Percentiles rank a stretch among this genome's conserved stretches.
Evolutionary conservation across 2,797 vertebrate genomes (phyloP).

Genomic region (Champsocephalus gunnari): DNA sequence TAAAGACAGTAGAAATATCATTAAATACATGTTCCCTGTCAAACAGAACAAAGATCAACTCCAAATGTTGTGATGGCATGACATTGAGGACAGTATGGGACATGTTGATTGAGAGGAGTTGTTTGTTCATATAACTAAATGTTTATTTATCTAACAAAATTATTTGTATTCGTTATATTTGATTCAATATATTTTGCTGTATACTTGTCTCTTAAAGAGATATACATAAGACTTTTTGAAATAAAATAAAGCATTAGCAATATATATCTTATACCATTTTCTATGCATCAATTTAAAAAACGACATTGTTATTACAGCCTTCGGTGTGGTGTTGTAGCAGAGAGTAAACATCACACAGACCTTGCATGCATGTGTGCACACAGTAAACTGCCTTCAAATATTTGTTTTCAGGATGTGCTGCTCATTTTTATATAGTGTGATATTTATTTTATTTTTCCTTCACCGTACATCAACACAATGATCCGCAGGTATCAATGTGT

Average conservation of each 20-base stretch:
- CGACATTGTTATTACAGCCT: not conserved
- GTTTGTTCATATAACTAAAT: no score
- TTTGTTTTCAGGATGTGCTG: not conserved
- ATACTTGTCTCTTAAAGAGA: not conserved
- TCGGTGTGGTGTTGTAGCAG: no score
- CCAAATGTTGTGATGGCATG: not conserved
- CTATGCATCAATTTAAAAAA: not conserved
- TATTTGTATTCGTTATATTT: no score
- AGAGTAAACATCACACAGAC: no score
- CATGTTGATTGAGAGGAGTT: no score
- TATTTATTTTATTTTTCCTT: not conserved
- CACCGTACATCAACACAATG: fast-evolving
- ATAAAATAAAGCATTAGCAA: not conserved
- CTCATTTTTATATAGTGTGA: not conserved
- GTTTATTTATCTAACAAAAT: no score
- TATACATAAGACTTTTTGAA: not conserved
- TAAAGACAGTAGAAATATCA: not conserved
- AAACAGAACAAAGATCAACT: not conserved
- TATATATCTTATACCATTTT: not conserved
- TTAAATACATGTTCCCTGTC: not conserved
- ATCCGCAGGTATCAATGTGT: not conserved
- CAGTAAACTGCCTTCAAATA: not conserved
- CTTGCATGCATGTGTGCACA: no score
- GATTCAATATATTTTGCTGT: no score
- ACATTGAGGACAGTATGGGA: no score